Evolutionary conservation across 2,113 vertebrate genomes (phyloP).

Genomic region (Rattus norvegicus): DNA sequence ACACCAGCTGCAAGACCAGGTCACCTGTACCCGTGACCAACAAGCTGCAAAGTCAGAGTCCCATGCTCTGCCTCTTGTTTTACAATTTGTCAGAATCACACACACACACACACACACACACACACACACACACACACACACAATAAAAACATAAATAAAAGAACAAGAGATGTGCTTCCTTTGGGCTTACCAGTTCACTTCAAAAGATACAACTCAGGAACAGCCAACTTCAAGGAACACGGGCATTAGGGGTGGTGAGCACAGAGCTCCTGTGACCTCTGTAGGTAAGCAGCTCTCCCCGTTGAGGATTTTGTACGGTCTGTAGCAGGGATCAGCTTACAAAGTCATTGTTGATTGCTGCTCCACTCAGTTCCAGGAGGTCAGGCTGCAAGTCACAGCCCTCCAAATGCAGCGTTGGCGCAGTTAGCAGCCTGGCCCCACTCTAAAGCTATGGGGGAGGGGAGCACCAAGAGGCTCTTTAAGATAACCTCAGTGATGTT

Average conservation of each 20-base stretch:
- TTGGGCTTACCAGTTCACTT: not conserved
- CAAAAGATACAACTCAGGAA: not conserved
- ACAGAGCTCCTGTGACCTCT: not conserved
- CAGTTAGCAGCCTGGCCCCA: not conserved
- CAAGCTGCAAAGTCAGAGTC: not conserved
- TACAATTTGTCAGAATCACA: not conserved
- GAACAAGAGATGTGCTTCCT: not conserved
- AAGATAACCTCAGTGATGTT: not conserved
- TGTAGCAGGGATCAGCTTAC: no score
- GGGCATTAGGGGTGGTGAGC: rapidly evolving
- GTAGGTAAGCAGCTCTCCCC: not conserved
- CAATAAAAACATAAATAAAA: not conserved
- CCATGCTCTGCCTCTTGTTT: not conserved
- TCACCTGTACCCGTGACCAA: not conserved
- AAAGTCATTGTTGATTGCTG: no score
- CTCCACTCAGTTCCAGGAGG: not conserved
- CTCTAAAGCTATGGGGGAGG: not conserved
- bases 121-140: not conserved
- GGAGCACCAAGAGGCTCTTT: not conserved
- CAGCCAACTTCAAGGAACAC: not conserved
- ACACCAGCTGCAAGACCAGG: not conserved
- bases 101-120: not conserved
- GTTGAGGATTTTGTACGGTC: not conserved
- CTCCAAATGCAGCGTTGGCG: not conserved
- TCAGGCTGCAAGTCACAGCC: not conserved